phyloP scores from a whole-genome alignment of 1,140 invertebrate species.

The Sarcophaga bullata region DNA sequence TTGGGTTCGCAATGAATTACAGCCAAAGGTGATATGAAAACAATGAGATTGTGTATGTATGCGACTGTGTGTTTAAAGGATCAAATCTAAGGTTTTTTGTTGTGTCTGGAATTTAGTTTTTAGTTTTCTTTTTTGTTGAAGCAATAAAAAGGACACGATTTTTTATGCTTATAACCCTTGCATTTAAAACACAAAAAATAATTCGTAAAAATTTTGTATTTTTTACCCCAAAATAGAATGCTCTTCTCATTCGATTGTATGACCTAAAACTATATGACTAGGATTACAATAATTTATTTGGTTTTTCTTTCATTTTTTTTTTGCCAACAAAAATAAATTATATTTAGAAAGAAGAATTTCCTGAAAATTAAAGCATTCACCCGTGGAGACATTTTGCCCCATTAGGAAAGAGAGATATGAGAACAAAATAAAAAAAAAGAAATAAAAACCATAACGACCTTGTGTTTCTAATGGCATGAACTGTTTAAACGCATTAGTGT shows the following conservation, averaged over 20 bases:
- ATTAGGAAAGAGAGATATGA: not conserved
- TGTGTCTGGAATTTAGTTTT: too few relatives aligned
- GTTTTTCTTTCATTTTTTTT: not conserved
- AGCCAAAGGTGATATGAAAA: not conserved
- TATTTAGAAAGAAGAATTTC: not conserved
- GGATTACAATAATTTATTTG: constrained; percentile 11
- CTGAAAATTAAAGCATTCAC: constrained; percentile 26
- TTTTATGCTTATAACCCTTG: constrained; percentile 5
- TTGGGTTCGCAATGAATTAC: constrained; percentile 27
- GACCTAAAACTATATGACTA: not conserved
- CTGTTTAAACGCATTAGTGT: constrained; percentile 16
- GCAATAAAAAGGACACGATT: too few relatives aligned
- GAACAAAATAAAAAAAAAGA: not conserved
- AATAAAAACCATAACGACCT: constrained; percentile 36
- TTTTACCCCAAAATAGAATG: constrained; percentile 53
- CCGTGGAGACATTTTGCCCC: constrained; percentile 25
- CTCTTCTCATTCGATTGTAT: constrained; percentile 25
- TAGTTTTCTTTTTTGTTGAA: too few relatives aligned
- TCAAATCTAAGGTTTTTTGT: too few relatives aligned
- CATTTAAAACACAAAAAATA: not conserved
- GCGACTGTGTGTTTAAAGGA: not conserved
- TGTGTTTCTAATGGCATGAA: constrained; percentile 9
- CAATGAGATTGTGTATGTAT: not conserved
- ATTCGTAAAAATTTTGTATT: not conserved
- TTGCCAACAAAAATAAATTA: constrained; percentile 28